Base-by-base conservation (phyloP, 2,797 vertebrate genomes). In the Neomorphus geoffroyi region DNA sequence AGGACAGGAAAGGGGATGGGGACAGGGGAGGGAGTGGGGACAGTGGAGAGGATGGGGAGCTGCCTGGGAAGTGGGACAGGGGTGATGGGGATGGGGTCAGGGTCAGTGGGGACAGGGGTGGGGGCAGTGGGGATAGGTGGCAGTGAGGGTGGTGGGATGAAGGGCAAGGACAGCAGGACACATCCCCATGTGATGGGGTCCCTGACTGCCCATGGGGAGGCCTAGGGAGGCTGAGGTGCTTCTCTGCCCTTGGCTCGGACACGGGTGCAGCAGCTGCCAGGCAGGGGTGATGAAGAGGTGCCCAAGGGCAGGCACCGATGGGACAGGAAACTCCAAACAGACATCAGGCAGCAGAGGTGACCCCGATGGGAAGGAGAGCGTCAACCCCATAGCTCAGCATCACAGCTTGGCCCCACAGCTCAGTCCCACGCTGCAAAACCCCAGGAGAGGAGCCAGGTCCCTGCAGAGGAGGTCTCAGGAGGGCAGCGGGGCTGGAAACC, bases 101-200 rank as follows among this genome's bases (percentile, higher is more conserved):
- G n/a, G n/a, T n/a, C n/a, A n/a, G n/a, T n/a, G n/a, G n/a, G n/a
- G n/a, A n/a, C n/a, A n/a, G n/a, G n/a, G n/a, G n/a, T n/a, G n/a
- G n/a, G n/a, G n/a, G n/a, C n/a, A n/a, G n/a, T n/a, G n/a, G n/a
- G n/a, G n/a, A n/a, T n/a, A n/a, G n/a, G n/a, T n/a, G n/a, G n/a
- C n/a, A n/a, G n/a, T 3, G 32, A 9, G 32, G 46, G 6, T 16
- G 61, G 30, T 24, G 19, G 1, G 21, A 11, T 2, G 58, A 24
- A 26, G 32, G 14, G 9, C 18, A 2, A 7, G 82, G 72, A 33
- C 32, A 21, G 37, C 9, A 4, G 71, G 26, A 30, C 6, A 0
- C 2, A 3, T 1, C 22, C 10, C 46, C 2, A 13, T 0, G 0
- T 32, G 16, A 14, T 4, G 66, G 18, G 22, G 46, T 22, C 46